Percentiles rank a stretch among this genome's conserved stretches.
Conservation (phyloP, 2,113 vertebrate species). For the Pterocles burchelli region DNA sequence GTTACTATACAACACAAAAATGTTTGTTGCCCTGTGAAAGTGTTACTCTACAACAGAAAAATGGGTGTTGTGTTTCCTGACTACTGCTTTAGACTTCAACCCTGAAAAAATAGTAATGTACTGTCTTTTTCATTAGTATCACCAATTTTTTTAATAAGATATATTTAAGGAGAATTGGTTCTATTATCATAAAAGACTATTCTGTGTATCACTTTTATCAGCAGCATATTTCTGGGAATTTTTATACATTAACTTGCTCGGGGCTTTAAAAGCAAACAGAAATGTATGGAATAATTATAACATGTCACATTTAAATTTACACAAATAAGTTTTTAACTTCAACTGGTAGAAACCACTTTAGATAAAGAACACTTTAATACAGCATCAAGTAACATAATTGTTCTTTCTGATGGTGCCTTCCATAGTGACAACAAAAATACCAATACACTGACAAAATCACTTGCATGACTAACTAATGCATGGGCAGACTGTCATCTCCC, state of each 20-base stretch:
- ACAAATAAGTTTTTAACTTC: neutral
- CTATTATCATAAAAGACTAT: neutral
- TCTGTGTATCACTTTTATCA: neutral
- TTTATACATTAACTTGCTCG: neutral
- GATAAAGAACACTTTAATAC: neutral
- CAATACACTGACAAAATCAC: neutral
- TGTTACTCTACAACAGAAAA: neutral
- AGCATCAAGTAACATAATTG: neutral
- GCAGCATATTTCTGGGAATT: neutral
- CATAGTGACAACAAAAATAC: neutral
- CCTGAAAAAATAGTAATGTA: neutral
- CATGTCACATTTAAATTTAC: neutral
- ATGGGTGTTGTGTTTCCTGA: neutral
- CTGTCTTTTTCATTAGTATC: neutral
- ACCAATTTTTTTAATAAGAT: neutral
- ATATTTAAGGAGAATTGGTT: neutral
- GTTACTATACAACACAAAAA: neutral
- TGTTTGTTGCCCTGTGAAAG: neutral
- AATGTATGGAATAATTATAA: neutral
- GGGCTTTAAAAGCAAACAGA: neutral
- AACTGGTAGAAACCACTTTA: neutral
- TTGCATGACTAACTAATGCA: accelerated
- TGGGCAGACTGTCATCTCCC: neutral
- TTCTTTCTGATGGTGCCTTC: neutral
- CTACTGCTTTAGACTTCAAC: neutral